A percentile compares a stretch with the other conserved stretches of the same genome.
These are phyloP conservation scores for Ormyrus rosae DNA, from an alignment of 2,888 invertebrate species.

Conservation along the genomic window DNA sequence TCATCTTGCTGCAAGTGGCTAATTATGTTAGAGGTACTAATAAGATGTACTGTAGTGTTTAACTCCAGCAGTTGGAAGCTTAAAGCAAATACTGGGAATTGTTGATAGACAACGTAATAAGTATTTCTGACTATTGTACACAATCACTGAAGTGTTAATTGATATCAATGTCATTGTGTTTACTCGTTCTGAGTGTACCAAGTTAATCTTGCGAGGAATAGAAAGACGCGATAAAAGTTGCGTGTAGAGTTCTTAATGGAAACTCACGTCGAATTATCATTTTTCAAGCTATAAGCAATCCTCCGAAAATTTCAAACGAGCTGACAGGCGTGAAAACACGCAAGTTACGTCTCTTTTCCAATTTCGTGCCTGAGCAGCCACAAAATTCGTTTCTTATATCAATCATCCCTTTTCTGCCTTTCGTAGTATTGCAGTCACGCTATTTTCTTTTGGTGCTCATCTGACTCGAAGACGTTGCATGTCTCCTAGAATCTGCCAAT, in stretches of 20 bases:
- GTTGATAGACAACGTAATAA: too few species aligned
- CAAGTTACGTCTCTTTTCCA: not conserved
- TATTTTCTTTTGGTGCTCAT: too few species aligned
- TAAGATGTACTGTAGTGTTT: too few species aligned
- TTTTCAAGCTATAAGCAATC: constrained; percentile 1
- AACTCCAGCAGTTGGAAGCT: too few species aligned
- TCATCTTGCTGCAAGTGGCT: not conserved
- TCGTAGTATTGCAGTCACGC: not conserved
- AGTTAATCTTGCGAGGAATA: too few species aligned
- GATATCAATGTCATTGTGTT: too few species aligned
- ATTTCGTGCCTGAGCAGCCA: not conserved
- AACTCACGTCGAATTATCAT: constrained; percentile 10
- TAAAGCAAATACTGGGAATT: too few species aligned
- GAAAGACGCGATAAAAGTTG: too few species aligned
- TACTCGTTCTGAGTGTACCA: too few species aligned
- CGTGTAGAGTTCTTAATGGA: not conserved
- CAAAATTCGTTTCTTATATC: constrained; percentile 37
- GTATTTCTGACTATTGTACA: too few species aligned
- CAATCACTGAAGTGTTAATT: too few species aligned
- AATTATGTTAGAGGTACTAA: not conserved
- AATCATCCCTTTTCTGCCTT: constrained; percentile 25
- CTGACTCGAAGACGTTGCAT: not conserved
- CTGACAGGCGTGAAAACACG: constrained; percentile 12
- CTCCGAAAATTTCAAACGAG: constrained; percentile 30
- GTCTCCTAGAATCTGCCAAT: not conserved